Conservation (phyloP, 2,888 invertebrate genomes). For the Portevinia maculata region DNA sequence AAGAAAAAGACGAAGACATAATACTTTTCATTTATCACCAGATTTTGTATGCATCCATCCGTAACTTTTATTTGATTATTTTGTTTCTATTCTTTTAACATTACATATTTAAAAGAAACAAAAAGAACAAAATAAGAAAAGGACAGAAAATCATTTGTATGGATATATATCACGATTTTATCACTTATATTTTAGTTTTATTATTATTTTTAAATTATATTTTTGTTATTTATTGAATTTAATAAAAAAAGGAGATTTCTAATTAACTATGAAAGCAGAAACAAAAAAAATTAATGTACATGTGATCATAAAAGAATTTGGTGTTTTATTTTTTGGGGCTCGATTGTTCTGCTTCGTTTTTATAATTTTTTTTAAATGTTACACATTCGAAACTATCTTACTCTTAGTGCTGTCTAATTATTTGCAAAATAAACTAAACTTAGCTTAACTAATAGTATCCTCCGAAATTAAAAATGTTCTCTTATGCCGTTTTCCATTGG, state of each 20-base stretch:
- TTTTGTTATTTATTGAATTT: conserved; percentile 77
- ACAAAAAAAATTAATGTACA: conserved; percentile 78
- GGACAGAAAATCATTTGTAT: conserved; percentile 55
- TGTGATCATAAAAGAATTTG: conserved; percentile 79
- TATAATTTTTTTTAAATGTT: neutral
- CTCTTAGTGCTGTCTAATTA: neutral
- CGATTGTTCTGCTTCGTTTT: conserved; percentile 7
- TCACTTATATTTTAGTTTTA: conserved; percentile 72
- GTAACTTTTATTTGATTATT: conserved; percentile 38
- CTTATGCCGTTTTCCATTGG: no score
- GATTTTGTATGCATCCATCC: conserved; percentile 31
- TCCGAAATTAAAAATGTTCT: no score
- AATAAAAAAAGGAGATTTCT: conserved; percentile 77
- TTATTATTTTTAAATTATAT: conserved; percentile 76
- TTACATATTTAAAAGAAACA: conserved; percentile 49
- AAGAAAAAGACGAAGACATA: conserved; percentile 36
- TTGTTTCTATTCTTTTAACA: conserved; percentile 56
- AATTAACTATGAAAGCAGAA: conserved; percentile 69
- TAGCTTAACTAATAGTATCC: no score
- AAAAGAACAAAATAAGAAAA: conserved; percentile 11
- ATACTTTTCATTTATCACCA: conserved; percentile 40
- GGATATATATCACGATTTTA: conserved; percentile 71
- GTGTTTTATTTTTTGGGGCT: conserved; percentile 48
- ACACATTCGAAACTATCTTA: neutral
- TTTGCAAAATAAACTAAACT: no score